Evolutionary conservation across 1,140 invertebrate species (phyloP).

Genomic region (Ostrea edulis): DNA sequence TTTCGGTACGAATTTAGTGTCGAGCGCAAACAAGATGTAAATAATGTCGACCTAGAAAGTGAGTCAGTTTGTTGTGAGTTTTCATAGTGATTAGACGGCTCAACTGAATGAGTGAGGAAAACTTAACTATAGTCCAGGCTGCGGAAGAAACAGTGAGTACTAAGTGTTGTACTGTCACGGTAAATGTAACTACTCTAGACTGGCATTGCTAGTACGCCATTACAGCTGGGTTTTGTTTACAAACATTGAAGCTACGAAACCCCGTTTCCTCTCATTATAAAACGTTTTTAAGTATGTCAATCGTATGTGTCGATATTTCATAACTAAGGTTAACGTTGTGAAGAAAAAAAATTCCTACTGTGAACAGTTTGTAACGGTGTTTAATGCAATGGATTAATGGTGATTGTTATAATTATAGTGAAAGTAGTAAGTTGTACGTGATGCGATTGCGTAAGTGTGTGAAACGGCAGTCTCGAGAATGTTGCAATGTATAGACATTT

Average conservation of each 20-base stretch:
- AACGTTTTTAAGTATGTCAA: not conserved
- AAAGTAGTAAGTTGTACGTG: too few species aligned
- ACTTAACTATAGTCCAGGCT: not conserved
- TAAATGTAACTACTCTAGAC: not conserved
- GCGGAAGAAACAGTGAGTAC: not conserved
- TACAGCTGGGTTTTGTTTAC: conserved; percentile 15
- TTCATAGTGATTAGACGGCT: not conserved
- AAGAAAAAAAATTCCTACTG: not conserved
- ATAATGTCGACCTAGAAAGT: not conserved
- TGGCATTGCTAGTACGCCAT: not conserved
- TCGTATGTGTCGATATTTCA: not conserved
- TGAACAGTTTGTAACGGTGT: not conserved
- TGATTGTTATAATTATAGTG: too few species aligned
- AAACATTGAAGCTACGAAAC: not conserved
- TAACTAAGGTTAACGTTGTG: not conserved
- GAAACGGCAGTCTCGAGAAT: too few species aligned
- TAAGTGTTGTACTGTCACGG: not conserved
- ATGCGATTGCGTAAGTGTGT: too few species aligned
- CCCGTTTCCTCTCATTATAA: not conserved
- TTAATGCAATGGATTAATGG: too few species aligned
- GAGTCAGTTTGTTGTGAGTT: not conserved
- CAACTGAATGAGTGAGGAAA: conserved; percentile 13
- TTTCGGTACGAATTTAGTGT: not conserved
- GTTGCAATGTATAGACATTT: too few species aligned
- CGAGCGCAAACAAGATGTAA: conserved; percentile 18